Evolutionary conservation across 1,140 invertebrate genomes (phyloP).

Genomic region (Brachionus rotundiformis): DNA sequence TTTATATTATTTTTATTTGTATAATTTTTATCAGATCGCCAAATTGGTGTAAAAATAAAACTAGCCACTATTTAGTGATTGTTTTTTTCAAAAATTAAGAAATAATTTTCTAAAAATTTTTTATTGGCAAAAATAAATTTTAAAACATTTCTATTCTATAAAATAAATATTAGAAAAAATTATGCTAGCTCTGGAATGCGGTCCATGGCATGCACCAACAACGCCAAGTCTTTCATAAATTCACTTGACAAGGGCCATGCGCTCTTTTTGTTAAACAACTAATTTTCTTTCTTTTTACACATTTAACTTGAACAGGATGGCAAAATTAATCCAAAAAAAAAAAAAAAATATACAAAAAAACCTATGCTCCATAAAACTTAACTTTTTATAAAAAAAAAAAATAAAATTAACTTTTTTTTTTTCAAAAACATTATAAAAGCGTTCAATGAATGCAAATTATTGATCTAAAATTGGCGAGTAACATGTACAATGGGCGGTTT

Average conservation of each 20-base stretch:
- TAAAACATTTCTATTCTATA: slow-evolving; percentile 11
- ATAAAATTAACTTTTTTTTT: too few relatives aligned
- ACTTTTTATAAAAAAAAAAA: too few relatives aligned
- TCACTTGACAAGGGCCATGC: not conserved
- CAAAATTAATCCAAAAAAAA: not conserved
- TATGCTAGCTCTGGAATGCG: slow-evolving; percentile 3
- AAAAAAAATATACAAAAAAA: not conserved
- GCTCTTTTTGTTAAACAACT: not conserved
- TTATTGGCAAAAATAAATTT: slow-evolving; percentile 8
- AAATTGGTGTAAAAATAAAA: too few relatives aligned
- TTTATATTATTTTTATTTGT: too few relatives aligned
- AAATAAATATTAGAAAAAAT: slow-evolving; percentile 1
- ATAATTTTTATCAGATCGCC: too few relatives aligned
- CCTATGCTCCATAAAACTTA: not conserved
- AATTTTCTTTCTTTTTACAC: not conserved
- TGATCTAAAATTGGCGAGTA: slow-evolving; percentile 14
- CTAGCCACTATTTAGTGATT: too few relatives aligned
- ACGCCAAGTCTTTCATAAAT: not conserved
- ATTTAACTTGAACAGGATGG: not conserved
- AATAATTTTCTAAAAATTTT: not conserved
- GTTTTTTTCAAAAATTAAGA: not conserved
- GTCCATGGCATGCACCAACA: not conserved
- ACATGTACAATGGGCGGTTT: slow-evolving; percentile 46
- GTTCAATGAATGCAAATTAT: not conserved
- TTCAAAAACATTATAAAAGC: too few relatives aligned